These are phyloP conservation scores for Standfussiana lucernea DNA, from an alignment of 2,888 invertebrate genomes.

Conservation along the genomic window DNA sequence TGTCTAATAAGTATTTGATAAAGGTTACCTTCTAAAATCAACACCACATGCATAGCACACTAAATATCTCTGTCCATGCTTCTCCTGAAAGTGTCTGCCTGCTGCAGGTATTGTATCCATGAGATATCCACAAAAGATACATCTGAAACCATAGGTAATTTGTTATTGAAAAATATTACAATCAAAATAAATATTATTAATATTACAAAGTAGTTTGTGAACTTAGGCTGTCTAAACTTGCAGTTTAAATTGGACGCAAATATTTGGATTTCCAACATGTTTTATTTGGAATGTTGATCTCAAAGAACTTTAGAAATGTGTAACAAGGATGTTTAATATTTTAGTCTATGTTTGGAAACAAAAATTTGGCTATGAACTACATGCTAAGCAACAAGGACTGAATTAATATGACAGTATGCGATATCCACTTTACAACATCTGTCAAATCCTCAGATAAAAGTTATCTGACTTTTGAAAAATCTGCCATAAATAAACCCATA, in stretches of 20 bases:
- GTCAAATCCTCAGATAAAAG: not conserved
- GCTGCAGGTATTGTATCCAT: conserved; percentile 74
- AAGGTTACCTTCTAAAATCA: conserved; percentile 81
- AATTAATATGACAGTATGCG: not conserved
- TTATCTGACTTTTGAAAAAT: not conserved
- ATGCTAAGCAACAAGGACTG: not conserved
- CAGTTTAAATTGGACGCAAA: not conserved
- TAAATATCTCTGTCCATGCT: conserved; percentile 82
- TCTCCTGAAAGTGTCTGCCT: conserved; percentile 81
- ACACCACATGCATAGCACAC: conserved; percentile 84
- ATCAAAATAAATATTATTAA: not conserved
- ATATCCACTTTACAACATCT: not conserved
- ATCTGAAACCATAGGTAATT: conserved; percentile 70
- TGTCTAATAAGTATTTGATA: not conserved
- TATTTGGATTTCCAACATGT: not conserved
- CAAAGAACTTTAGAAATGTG: not conserved
- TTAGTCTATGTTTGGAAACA: not conserved
- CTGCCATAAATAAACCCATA: conserved; percentile 33
- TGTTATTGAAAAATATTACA: not conserved
- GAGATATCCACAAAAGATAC: conserved; percentile 72
- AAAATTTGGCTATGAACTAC: not conserved
- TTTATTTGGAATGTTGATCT: not conserved
- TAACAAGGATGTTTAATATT: not conserved
- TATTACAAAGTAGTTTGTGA: not conserved
- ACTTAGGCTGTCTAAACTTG: not conserved